Evolutionary conservation across 2,797 vertebrate genomes (phyloP), one percentile per base, ranked within the genome.

Genomic region (Cossypha heuglini): DNA sequence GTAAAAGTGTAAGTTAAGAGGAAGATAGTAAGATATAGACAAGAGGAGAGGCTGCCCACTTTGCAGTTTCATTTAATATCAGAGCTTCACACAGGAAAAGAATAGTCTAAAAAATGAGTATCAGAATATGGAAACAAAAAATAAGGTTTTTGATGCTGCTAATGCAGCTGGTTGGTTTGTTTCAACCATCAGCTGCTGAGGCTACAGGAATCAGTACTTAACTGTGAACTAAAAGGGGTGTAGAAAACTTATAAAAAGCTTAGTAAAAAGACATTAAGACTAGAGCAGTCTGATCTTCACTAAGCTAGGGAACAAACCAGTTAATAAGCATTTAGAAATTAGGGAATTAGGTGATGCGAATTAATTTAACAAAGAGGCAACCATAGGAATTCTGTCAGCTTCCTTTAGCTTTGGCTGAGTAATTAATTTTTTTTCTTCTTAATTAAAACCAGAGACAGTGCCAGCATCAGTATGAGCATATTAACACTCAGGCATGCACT

Each of bases 331-430:
- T 81, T 94, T 97, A 89, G 94, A 97, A 97, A 97, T 95, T 90
- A 90, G 92, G 93, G 96, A 96, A 93, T 95, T 94, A 94, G 87
- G 49, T 69, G 95, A 95, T 94, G 93, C 81, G 59, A 84, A 94
- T 93, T 89, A 96, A 97, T 97, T 97, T 97, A 95, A 96, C 86
- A 95, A 91, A 94, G 95, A 86, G 82, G 57, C 80, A 92, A 92
- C 82, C 82, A 90, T 22, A 97, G 94, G 91, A 97, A 97, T 96
- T 97, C 95, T 93, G 78, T 96, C 93, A 91, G 93, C 96, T 97
- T 97, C 88, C 78, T 94, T 93, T 89, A 93, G 94, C 86, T 82
- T 90, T 73, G 93, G 79, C 58, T 45, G 57, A 85, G 80, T 77
- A 95, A 96, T 95, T 94, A 86, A 85, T 35, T 75, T 79, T 71